Base-by-base conservation (phyloP, 2,888 invertebrate genomes). In the Callyntrura sp. region DNA sequence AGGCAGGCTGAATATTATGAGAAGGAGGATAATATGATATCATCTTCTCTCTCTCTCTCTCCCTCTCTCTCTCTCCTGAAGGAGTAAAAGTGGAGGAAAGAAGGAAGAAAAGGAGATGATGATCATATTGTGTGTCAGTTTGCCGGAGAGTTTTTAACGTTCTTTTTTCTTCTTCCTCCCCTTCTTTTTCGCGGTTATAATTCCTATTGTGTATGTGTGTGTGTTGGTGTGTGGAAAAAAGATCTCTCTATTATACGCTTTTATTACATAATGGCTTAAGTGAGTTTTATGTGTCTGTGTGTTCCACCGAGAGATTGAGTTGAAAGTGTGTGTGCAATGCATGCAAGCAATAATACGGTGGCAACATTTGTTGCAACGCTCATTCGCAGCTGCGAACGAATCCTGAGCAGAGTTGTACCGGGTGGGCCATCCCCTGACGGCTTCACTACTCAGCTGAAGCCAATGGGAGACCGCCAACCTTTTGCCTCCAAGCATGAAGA, bases 341-440 rank as follows among this genome's bases (percentile, higher is more conserved):
- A 78, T 78, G 78, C 57, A 78, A 78, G 78, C 55, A 78, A 78
- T 78, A 78, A 78, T 88, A 86, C 88, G 89, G 86, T 92, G 88
- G 93, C 88, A 93, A 93, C 93, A 93, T 93, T 92, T 93, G 93
- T 93, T 92, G 92, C 93, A 91, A 92, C 91, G 91, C 93, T 93
- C 93, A 93, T 93, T 93, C 93, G 93, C 93, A 93, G 93, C 92
- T 93, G 91, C 91, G 78, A 89, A 91, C 93, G 92, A 93, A 93
- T 93, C 92, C 85, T 90, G 60, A 85, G 85, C 85, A 62, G 85
- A 82, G 90, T 43, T 73, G 51, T 78, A 51, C 68, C 82, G 85
- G 82, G 73, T 85, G 82, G 90, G 90, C 89, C 81, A 79, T 90
- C 85, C 90, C 85, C 86, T 82, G 76, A 85, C 65, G 68, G 73